phyloP scores from a whole-genome alignment of 2,113 vertebrate species.

The Eonycteris spelaea region DNA sequence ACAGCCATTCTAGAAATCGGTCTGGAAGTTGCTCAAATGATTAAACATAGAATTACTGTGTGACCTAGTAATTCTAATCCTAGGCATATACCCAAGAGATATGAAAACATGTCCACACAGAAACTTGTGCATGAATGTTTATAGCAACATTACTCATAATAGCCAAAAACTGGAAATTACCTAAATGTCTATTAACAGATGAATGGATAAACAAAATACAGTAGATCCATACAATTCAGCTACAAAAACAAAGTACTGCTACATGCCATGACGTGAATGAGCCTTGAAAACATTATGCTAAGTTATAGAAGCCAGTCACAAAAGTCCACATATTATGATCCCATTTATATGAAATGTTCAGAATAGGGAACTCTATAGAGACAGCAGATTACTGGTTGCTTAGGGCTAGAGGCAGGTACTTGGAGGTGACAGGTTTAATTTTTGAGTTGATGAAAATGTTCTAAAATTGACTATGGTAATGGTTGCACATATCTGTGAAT shows the following conservation, averaged over 20 bases:
- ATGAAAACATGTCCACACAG: not conserved
- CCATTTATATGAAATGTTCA: constrained; percentile 41
- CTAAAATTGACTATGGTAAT: constrained; percentile 4
- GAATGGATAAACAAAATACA: constrained; percentile 34
- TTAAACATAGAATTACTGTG: constrained; percentile 16
- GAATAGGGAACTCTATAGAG: not conserved
- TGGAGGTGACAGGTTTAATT: not conserved
- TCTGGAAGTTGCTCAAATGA: constrained; percentile 18
- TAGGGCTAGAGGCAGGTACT: not conserved
- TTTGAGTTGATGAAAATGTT: not conserved
- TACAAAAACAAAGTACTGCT: not conserved
- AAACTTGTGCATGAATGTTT: not conserved
- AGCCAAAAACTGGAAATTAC: not conserved
- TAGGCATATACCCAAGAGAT: constrained; percentile 13
- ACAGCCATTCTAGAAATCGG: not conserved
- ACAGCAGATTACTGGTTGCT: not conserved
- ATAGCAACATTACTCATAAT: not conserved
- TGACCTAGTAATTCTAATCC: not conserved
- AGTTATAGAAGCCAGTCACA: constrained; percentile 7
- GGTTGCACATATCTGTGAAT: not conserved
- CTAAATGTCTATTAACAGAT: not conserved
- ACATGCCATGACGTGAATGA: not conserved
- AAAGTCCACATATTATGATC: not conserved
- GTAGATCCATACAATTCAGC: not conserved
- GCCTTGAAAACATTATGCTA: constrained; percentile 2